Conservation (phyloP, 2,113 vertebrate genomes). For the Patagioenas fasciata region DNA sequence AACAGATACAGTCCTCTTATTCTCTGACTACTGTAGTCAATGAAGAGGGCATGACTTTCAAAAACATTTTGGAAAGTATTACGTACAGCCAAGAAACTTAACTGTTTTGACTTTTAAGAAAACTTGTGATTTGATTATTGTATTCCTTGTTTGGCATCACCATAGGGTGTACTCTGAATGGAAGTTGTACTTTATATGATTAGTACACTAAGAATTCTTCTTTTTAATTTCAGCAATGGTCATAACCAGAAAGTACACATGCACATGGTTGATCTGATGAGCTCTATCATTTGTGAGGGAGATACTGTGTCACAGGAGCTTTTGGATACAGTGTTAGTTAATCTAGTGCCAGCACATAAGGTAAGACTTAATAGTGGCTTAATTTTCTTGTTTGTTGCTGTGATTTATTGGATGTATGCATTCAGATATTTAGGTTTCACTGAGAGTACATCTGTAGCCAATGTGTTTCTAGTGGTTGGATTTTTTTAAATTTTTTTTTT, state of each 20-base stretch:
- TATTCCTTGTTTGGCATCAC: not conserved
- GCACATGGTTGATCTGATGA: slow-evolving; percentile 99
- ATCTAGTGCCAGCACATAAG: slow-evolving; percentile 97
- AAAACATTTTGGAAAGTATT: not conserved
- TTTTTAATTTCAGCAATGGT: slow-evolving; percentile 87
- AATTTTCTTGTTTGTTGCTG: not conserved
- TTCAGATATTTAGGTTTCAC: not conserved
- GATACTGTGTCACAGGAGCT: slow-evolving; percentile 98
- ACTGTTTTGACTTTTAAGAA: not conserved
- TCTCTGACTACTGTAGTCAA: not conserved
- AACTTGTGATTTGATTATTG: not conserved
- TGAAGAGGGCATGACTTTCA: not conserved
- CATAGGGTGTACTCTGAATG: not conserved
- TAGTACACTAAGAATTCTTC: not conserved
- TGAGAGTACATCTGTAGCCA: not conserved
- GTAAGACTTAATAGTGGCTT: slow-evolving; percentile 70
- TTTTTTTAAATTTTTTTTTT: not conserved
- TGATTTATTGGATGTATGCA: not conserved
- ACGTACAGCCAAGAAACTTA: not conserved
- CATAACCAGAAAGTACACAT: slow-evolving; percentile 99
- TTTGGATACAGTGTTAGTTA: slow-evolving; percentile 95
- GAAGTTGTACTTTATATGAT: not conserved
- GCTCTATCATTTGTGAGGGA: slow-evolving; percentile 97
- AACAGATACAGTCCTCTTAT: not conserved
- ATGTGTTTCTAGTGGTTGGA: not conserved